Conservation (phyloP, 2,888 invertebrate genomes). For the Papilio protenor region DNA sequence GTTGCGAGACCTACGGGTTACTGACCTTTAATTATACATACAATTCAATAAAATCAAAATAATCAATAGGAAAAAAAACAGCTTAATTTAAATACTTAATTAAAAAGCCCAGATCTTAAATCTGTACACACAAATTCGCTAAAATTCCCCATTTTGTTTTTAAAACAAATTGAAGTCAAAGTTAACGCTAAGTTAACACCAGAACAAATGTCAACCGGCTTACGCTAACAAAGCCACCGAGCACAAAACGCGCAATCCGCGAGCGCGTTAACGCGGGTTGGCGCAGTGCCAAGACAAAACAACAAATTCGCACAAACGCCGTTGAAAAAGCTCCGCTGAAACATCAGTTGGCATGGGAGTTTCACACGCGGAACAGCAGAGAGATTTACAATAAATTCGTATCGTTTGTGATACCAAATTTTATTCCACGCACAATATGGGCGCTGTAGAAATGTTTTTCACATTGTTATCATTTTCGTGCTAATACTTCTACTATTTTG, state of each 20-base stretch:
- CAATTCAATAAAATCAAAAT: neutral
- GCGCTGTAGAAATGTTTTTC: neutral
- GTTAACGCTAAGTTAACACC: conserved; percentile 23
- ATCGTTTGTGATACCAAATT: neutral
- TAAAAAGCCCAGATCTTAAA: neutral
- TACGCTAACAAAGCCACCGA: conserved; percentile 14
- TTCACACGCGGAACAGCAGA: neutral
- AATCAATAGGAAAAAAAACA: neutral
- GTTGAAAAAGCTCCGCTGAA: conserved; percentile 33
- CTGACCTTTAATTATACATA: neutral
- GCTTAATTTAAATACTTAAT: neutral
- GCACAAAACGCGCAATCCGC: conserved; percentile 33
- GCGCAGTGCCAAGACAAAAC: conserved; percentile 40
- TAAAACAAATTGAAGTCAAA: conserved; percentile 13
- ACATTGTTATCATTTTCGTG: too few species aligned
- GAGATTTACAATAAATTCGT: neutral
- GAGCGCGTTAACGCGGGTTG: conserved; percentile 28
- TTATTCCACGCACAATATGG: neutral
- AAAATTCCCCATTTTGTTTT: neutral
- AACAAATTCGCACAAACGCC: conserved; percentile 34
- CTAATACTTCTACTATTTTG: neutral
- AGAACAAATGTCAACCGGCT: conserved; percentile 24
- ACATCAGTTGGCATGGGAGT: conserved; percentile 22
- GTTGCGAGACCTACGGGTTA: conserved; percentile 18
- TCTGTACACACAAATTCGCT: neutral